A percentile compares a stretch with the other conserved stretches of the same genome.
Evolutionary conservation across 2,797 vertebrate genomes (phyloP).

Genomic region (Otus scops): DNA sequence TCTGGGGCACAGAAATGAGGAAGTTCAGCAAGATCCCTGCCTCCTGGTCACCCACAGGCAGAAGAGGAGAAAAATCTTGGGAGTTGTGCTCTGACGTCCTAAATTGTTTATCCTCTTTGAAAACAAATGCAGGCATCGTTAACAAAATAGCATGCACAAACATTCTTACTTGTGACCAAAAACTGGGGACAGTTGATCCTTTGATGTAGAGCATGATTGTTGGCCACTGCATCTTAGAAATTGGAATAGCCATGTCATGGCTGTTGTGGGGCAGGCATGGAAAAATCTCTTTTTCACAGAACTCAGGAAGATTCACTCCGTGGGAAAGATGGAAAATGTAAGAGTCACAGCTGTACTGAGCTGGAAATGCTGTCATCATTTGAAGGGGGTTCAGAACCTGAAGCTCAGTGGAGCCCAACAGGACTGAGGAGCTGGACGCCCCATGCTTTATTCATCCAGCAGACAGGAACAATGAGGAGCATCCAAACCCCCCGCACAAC

Average conservation of each 20-base stretch:
- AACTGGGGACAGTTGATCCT: neutral
- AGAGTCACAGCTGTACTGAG: neutral
- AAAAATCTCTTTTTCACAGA: neutral
- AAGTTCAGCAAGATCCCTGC: neutral
- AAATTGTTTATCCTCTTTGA: neutral
- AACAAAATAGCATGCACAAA: neutral
- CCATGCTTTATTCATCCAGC: neutral
- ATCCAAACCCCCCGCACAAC: neutral
- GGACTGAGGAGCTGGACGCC: neutral
- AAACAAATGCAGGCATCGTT: neutral
- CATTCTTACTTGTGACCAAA: neutral
- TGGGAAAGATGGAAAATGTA: neutral
- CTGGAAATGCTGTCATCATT: neutral
- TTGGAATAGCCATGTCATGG: neutral
- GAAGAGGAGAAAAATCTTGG: neutral
- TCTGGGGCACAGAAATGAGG: fast-evolving
- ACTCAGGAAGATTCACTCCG: neutral
- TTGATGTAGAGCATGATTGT: neutral
- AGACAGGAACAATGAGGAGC: neutral
- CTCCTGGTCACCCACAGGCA: neutral
- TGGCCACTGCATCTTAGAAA: neutral
- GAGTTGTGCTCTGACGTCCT: neutral
- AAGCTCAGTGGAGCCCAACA: neutral
- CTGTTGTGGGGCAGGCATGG: neutral
- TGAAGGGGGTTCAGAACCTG: neutral